Evolutionary conservation across 1,140 invertebrate species (phyloP), one percentile per base, ranked within the genome.

Genomic region (Bombus ignitus): DNA sequence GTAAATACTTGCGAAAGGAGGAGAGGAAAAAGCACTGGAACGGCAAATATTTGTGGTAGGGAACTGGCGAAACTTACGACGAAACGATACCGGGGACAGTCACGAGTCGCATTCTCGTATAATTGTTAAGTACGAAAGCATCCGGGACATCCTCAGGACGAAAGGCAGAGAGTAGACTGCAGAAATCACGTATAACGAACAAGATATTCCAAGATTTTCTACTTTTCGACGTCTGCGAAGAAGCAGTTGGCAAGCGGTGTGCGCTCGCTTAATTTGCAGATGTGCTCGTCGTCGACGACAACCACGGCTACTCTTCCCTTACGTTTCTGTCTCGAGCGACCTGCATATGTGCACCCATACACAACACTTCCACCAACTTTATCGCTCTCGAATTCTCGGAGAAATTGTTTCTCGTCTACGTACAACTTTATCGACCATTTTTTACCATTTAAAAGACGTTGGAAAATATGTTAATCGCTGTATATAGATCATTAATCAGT

Each of bases 181-280:
- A 77, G 81, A 73, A 87, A 78, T 87, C 74, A 73, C 81, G 66
- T 87, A 53, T 77, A 85, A 85, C 83, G 78, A 85, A 85, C 83
- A 59, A 85, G 83, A 85, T 85, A 81, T 81, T 68, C 83, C 83
- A 81, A 81, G 83, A 85, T 85, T 85, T 81, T 71, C 78, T 71
- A 73, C 57, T 85, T 85, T 85, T 85, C 83, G 83, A 74, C 83
- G 71, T 74, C 83, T 39, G 70, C 28, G 66, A 74, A 53, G 66
- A 81, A 68, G 35, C 83, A 75, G 83, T 85, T 85, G 83, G 78
- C 71, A 74, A 81, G 59, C 83, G 59, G 71, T 59, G 83, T 25
- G 35, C 28, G 15, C 77, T 62, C 83, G 66, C 53, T 85, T 85
- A 85, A 85, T 85, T 85, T 85, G 66, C 83, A 84, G 83, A 79